Conservation (phyloP, 2,888 invertebrate genomes). For the Embidobia sp. region DNA sequence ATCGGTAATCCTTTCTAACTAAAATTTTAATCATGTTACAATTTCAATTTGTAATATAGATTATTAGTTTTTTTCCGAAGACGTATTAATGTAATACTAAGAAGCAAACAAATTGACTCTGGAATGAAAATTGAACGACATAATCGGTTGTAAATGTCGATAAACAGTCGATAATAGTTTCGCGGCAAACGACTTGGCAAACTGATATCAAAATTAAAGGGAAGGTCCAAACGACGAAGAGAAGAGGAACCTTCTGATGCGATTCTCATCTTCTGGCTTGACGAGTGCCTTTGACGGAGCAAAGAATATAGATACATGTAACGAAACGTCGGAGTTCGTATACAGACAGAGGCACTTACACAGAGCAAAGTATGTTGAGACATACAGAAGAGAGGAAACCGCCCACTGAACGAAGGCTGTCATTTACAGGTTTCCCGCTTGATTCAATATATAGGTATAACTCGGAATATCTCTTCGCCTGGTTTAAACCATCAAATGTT, state of each 20-base stretch:
- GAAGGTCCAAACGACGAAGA: conserved; percentile 39
- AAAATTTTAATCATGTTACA: too few species aligned
- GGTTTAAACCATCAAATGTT: conserved; percentile 33
- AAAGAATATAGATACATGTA: conserved; percentile 63
- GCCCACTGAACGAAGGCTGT: conserved; percentile 66
- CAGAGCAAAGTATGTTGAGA: conserved; percentile 52
- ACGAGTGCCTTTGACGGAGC: conserved; percentile 62
- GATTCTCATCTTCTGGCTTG: conserved; percentile 53
- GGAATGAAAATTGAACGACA: too few species aligned
- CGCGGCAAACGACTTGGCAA: conserved; percentile 21
- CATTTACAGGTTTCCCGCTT: conserved; percentile 63
- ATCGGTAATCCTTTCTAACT: too few species aligned
- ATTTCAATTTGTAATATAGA: too few species aligned
- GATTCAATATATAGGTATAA: conserved; percentile 57
- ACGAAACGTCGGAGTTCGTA: conserved; percentile 51
- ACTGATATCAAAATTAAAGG: conserved; percentile 60
- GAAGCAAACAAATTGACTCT: too few species aligned
- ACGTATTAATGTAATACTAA: too few species aligned
- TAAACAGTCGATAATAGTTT: conserved; percentile 16
- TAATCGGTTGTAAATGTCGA: conserved; percentile 4
- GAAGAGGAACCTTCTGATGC: conserved; percentile 41
- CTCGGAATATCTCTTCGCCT: conserved; percentile 37
- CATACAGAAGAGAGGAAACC: conserved; percentile 64
- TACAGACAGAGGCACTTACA: conserved; percentile 53
- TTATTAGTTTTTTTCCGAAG: too few species aligned